These are phyloP conservation scores for Heliothis peltigera DNA, from an alignment of 2,888 invertebrate genomes.

Conservation along the genomic window DNA sequence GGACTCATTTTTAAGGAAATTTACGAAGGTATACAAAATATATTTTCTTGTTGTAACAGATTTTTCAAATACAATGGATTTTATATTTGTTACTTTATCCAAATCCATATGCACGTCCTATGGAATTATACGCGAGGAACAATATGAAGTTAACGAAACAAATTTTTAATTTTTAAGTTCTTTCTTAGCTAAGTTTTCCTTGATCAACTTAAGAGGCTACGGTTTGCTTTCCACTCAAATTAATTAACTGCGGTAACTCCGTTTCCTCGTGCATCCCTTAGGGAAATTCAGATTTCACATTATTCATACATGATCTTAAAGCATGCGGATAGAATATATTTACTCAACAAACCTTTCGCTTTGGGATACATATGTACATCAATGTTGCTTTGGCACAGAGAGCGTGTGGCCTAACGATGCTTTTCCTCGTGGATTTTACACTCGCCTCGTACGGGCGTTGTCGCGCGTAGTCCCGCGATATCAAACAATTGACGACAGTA, in stretches of 20 bases:
- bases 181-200: background rate
- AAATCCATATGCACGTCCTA: background rate
- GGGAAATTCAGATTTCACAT: conserved; percentile 22
- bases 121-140: background rate
- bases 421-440: too few relatives aligned
- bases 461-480: too few relatives aligned
- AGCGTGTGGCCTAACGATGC: conserved; percentile 1
- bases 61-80: too few relatives aligned
- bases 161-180: too few relatives aligned
- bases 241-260: background rate
- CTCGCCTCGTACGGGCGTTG: too few relatives aligned
- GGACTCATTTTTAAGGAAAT: too few relatives aligned
- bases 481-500: too few relatives aligned
- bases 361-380: background rate
- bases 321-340: conserved; percentile 3
- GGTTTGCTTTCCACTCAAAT: conserved; percentile 4
- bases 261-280: background rate
- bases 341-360: background rate
- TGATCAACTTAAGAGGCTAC: too few relatives aligned
- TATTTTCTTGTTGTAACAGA: too few relatives aligned
- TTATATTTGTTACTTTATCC: background rate
- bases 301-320: conserved; percentile 8
- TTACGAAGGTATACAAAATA: too few relatives aligned
- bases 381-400: background rate
- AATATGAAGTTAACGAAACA: too few relatives aligned